phyloP scores from a whole-genome alignment of 2,888 invertebrate genomes.

The Tipula vernalis region DNA sequence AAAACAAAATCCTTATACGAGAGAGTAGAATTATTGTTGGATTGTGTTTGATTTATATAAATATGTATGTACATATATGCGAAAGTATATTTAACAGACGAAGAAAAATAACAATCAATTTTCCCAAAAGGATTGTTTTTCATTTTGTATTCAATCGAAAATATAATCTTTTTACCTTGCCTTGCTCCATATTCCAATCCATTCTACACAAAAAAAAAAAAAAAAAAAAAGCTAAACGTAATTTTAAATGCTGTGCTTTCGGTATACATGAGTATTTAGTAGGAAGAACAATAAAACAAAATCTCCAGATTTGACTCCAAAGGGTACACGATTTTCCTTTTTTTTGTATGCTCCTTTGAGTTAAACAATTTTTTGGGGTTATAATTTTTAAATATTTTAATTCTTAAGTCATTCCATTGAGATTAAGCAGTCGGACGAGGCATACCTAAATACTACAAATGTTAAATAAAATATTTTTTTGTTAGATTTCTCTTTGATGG shows the following conservation, averaged over 20 bases:
- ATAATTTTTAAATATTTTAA: constrained; percentile 4
- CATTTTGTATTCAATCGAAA: neutral
- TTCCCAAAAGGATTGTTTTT: constrained; percentile 4
- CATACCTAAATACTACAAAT: neutral
- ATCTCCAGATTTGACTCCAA: neutral
- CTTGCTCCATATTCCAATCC: neutral
- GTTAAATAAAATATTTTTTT: neutral
- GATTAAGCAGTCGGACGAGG: neutral
- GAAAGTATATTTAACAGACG: neutral
- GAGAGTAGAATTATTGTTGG: neutral
- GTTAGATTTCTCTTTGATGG: neutral
- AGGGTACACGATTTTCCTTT: neutral
- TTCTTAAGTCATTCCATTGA: neutral
- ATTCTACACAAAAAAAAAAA: neutral
- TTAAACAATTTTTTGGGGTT: neutral
- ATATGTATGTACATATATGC: neutral
- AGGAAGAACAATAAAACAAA: neutral
- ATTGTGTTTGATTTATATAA: neutral
- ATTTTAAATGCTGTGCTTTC: neutral
- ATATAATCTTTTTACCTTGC: neutral
- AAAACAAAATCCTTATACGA: neutral
- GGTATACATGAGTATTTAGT: neutral
- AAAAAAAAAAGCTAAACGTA: neutral
- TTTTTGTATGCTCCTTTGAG: neutral
- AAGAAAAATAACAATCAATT: neutral